Percentiles rank a stretch among this genome's conserved stretches.
Conservation (phyloP, 2,113 vertebrate species). For the Chamaea fasciata region DNA sequence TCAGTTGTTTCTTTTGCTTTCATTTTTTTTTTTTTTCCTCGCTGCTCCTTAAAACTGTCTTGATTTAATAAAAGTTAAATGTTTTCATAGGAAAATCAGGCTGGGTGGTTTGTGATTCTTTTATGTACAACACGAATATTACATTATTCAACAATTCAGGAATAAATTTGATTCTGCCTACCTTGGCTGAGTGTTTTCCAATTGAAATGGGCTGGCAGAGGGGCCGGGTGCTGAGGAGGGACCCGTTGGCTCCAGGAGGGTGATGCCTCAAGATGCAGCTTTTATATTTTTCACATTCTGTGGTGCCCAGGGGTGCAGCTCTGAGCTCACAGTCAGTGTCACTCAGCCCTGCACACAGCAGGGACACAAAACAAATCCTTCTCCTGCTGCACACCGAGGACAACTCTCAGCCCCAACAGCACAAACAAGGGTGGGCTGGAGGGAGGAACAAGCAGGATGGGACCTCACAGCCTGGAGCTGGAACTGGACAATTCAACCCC, state of each 20-base stretch:
- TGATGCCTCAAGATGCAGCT: not conserved
- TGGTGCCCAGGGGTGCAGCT: not conserved
- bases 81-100: conserved; percentile 53
- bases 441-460: too few relatives aligned
- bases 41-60: conserved; percentile 44
- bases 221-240: not conserved
- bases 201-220: not conserved
- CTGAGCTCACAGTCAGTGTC: not conserved
- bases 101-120: conserved; percentile 44
- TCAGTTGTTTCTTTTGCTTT: conserved; percentile 1
- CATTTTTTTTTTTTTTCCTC: not conserved
- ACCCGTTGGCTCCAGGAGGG: not conserved
- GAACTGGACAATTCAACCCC: too few relatives aligned
- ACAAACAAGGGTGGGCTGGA: too few relatives aligned
- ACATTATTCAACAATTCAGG: conserved; percentile 52
- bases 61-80: conserved; percentile 62
- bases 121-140: conserved; percentile 41
- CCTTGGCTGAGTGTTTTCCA: not conserved
- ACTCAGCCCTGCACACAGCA: not conserved
- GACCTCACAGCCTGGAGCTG: too few relatives aligned
- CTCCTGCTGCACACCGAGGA: too few relatives aligned
- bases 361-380: too few relatives aligned
- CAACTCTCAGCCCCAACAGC: too few relatives aligned
- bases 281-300: not conserved
- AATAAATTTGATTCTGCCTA: conserved; percentile 18